These are phyloP conservation scores for Chrysopilus asiliformis DNA, from an alignment of 2,888 invertebrate genomes.

Conservation along the genomic window DNA sequence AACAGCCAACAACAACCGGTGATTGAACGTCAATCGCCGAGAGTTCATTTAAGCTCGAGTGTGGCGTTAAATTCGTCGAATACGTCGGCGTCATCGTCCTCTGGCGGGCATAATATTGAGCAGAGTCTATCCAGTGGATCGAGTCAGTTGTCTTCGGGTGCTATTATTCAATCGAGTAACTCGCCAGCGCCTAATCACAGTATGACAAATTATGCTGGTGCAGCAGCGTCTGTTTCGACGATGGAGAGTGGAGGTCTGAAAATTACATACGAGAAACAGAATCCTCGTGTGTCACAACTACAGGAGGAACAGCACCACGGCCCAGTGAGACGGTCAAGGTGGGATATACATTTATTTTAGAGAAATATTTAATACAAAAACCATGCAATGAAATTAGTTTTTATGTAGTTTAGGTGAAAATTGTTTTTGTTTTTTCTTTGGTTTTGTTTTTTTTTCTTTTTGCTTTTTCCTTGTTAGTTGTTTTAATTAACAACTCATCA, in stretches of 20 bases:
- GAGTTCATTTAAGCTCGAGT: constrained; percentile 18
- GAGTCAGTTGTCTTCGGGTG: constrained; percentile 13
- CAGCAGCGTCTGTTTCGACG: constrained; percentile 22
- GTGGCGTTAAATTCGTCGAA: constrained; percentile 12
- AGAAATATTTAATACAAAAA: no score
- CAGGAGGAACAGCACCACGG: constrained; percentile 37
- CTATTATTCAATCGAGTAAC: constrained; percentile 29
- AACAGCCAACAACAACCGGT: constrained; percentile 9
- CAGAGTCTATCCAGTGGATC: constrained; percentile 5
- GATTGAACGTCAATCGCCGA: constrained; percentile 22
- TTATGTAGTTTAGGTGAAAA: no score
- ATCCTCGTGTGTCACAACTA: constrained; percentile 35
- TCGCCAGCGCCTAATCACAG: background rate
- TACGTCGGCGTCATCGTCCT: no score
- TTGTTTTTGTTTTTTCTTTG: no score
- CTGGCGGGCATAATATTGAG: no score
- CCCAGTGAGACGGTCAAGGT: constrained; percentile 45
- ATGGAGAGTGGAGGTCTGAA: constrained; percentile 40
- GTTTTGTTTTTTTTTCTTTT: no score
- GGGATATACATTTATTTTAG: no score
- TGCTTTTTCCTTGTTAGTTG: no score
- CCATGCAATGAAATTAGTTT: no score
- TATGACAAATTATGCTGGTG: background rate
- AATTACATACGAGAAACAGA: constrained; percentile 43
- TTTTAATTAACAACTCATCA: no score